Percentiles rank a stretch among this genome's conserved stretches.
Conservation (phyloP, 2,113 vertebrate species). For the Lampris megalopsis region DNA sequence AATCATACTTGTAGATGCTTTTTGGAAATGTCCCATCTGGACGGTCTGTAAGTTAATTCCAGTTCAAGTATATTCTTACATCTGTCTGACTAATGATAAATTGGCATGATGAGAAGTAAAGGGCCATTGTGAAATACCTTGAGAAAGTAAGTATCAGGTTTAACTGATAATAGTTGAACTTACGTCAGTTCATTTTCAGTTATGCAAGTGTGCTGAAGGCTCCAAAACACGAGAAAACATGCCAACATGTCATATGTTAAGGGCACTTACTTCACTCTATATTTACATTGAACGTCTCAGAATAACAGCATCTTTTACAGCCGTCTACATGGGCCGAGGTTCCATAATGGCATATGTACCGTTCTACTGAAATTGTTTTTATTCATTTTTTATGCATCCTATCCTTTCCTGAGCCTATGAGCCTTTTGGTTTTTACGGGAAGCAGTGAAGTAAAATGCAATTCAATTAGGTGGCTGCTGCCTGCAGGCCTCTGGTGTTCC, state of each 20-base stretch:
- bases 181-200: too few species aligned
- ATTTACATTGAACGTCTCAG: neutral
- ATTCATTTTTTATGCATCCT: constrained; percentile 16
- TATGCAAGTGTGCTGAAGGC: too few species aligned
- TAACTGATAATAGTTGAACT: too few species aligned
- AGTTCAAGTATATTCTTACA: too few species aligned
- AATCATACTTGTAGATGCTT: constrained; percentile 19
- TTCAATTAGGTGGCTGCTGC: constrained; percentile 71
- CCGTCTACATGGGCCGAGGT: constrained; percentile 17
- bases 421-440: constrained; percentile 57
- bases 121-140: constrained; percentile 42
- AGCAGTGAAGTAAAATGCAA: constrained; percentile 73
- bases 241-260: too few species aligned
- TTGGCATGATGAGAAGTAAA: constrained; percentile 42
- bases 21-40: neutral
- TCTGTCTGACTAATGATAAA: constrained; percentile 35
- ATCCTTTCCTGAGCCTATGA: constrained; percentile 33
- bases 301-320: constrained; percentile 17
- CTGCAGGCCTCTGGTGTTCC: constrained; percentile 72
- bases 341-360: constrained; percentile 24
- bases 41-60: neutral
- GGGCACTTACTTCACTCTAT: too few species aligned
- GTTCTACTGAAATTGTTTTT: constrained; percentile 45
- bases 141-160: constrained; percentile 34
- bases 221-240: too few species aligned